Base-by-base conservation (phyloP, 2,113 vertebrate genomes). In the Sphyrna mokarran region DNA sequence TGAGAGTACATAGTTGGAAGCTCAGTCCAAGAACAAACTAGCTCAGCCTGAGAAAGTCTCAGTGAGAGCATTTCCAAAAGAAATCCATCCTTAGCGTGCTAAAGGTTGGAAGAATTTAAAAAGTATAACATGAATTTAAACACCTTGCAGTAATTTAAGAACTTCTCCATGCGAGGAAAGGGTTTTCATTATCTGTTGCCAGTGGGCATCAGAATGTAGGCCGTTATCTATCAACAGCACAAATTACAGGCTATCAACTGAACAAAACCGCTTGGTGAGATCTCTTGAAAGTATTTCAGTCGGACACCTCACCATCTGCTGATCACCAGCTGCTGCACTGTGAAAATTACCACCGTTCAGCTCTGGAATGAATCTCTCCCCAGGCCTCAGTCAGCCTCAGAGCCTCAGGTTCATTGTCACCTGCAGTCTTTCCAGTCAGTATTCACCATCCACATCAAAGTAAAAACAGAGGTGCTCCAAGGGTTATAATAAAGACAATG, bases 271-370 rank as follows among this genome's bases (percentile, higher is more conserved):
- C 61, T 33, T 23, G 20, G 89, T 20, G 18, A n/a, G 89, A 68
- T 66, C n/a, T n/a, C 89, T n/a, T 6, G 40, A 83, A 66, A 33
- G 61, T 37, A 68, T 66, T n/a, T 20, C 89, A 66, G 89, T 63
- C 8, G 61, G 61, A 63, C 54, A 94, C 68, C 3, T 40, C 66
- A 70, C 66, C 91, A 69, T 40, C 37, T 68, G 61, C 22, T 94
- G 93, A 94, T 66, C 37, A 33, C 68, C 72, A 76, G 94, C 69
- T 93, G 61, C 89, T 66, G 61, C n/a, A 93, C 68, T 43, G 40
- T 72, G 93, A 95, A 95, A 93, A 95, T 95, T 95, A 95, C 10
- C 43, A 70, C 66, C 10, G 54, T 94, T 94, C 66, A 22, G 66
- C 66, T 68, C 20, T 40, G 66, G n/a, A 23, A 29, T 54, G 40